Evolutionary conservation across 30 jellyfish, hydroid and myxozoan genomes (phyloP).

Genomic region (Morbakka virulenta): DNA sequence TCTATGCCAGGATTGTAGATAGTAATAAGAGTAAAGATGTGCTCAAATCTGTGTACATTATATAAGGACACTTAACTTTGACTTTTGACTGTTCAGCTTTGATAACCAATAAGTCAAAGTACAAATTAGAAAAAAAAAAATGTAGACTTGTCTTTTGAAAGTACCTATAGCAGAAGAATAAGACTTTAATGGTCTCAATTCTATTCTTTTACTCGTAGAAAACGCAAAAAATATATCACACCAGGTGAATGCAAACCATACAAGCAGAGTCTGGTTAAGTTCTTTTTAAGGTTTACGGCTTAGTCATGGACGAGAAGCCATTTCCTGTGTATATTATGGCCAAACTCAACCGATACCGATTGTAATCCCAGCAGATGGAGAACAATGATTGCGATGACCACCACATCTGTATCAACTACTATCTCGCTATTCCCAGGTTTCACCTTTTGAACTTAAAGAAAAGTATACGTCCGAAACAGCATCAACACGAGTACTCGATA

Average conservation of each 20-base stretch:
- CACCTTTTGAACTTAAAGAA: constrained; percentile 12
- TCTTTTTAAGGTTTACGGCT: background rate
- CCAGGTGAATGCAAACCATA: background rate
- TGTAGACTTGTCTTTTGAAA: background rate
- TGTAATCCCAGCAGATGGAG: background rate
- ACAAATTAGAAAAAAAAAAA: background rate
- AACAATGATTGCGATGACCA: constrained; percentile 19
- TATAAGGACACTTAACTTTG: background rate
- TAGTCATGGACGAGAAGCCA: background rate
- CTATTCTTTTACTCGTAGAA: background rate
- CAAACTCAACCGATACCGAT: background rate
- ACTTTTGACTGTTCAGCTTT: background rate
- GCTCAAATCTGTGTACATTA: background rate
- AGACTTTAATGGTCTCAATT: background rate
- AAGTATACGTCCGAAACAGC: constrained; percentile 42
- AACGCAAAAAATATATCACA: background rate
- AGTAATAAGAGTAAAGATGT: background rate
- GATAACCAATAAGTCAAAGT: background rate
- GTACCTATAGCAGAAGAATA: background rate
- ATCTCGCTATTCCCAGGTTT: constrained; percentile 22
- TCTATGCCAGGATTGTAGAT: background rate
- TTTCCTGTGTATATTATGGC: background rate
- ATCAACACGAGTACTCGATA: constrained; percentile 17
- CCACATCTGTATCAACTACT: constrained; percentile 43
- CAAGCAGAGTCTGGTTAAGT: background rate